These are phyloP conservation scores for Onychorhynchus coronatus DNA, from an alignment of 2,113 vertebrate genomes.

Conservation along the genomic window DNA sequence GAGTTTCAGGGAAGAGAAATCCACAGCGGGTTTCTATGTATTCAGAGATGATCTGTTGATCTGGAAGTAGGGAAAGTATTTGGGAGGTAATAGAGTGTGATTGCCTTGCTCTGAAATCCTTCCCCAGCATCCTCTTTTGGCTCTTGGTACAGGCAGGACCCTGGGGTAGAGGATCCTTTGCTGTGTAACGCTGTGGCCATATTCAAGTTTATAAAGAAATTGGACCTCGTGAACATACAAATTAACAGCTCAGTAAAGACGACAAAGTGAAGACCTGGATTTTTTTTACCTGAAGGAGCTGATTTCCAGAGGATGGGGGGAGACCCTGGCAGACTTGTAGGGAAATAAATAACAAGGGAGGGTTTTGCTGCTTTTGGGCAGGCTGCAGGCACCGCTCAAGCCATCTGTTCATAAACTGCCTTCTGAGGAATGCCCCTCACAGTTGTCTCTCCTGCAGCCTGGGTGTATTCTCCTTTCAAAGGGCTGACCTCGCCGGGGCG, in stretches of 20 bases:
- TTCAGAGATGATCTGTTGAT: not conserved
- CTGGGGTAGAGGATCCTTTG: not conserved
- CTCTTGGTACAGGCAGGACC: not conserved
- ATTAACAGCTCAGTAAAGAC: not conserved
- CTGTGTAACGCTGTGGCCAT: not conserved
- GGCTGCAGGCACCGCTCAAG: not conserved
- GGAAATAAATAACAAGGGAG: not conserved
- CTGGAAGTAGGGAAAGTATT: not conserved
- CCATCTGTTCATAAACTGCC: not conserved
- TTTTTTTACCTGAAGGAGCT: not conserved
- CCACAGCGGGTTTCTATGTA: not conserved
- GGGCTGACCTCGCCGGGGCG: fast-evolving
- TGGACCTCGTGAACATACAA: not conserved
- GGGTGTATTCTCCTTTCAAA: not conserved
- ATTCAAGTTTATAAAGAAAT: not conserved
- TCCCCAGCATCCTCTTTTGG: not conserved
- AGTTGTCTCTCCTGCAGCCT: not conserved
- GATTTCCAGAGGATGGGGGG: not conserved
- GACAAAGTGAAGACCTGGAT: not conserved
- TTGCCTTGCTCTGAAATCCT: not conserved
- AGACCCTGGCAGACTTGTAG: not conserved
- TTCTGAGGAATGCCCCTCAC: not conserved
- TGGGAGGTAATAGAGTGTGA: not conserved
- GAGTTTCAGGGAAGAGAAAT: not conserved
- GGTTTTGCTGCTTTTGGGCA: not conserved